Evolutionary conservation across 2,888 invertebrate species (phyloP), one percentile per base, ranked within the genome.

Genomic region (Microctonus hyperodae): DNA sequence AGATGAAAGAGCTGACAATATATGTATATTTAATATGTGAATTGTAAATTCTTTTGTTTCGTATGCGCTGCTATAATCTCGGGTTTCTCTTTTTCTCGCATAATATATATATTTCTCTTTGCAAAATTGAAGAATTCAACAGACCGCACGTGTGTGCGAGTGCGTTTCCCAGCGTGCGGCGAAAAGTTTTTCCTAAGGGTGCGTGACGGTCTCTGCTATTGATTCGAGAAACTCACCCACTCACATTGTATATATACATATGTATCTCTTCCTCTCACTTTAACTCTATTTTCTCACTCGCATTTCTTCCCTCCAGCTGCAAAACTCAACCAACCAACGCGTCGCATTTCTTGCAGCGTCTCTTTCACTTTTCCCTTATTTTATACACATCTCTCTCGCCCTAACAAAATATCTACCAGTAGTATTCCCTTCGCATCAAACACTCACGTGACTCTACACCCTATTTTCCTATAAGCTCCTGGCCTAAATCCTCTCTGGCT

Each of bases 101-200:
- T n/a, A n/a, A 28, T 16, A n/a, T n/a, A n/a, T n/a, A n/a, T n/a
- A n/a, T 44, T n/a, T n/a, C 37, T 37, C n/a, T n/a, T 5, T 13
- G 37, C 2, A 13, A 3, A 60, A 65, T 56, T 33, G 35, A 55
- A 61, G 23, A 33, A 35, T 37, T 53, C n/a, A 37, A 53, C 22
- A 37, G 53, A 60, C 58, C 40, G 58, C 50, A 23, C 31, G 37
- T 28, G 53, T 53, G 62, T n/a, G 16, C 20, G 16, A 44, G 7
- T 37, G 37, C 37, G 37, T 44, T 58, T 63, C 59, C 25, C 59
- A 50, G 28, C 50, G 44, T 73, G 73, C 73, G 74, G 77, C 76
- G 78, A 77, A 79, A 79, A 77, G 76, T 78, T 63, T 63, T 48
- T 74, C 72, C 70, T 76, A 74, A 77, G 78, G 78, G 76, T 76